Percentiles rank a stretch among this genome's conserved stretches.
phyloP scores from a whole-genome alignment of 1,140 invertebrate genomes.

The Pseudomyrmex concolor region DNA sequence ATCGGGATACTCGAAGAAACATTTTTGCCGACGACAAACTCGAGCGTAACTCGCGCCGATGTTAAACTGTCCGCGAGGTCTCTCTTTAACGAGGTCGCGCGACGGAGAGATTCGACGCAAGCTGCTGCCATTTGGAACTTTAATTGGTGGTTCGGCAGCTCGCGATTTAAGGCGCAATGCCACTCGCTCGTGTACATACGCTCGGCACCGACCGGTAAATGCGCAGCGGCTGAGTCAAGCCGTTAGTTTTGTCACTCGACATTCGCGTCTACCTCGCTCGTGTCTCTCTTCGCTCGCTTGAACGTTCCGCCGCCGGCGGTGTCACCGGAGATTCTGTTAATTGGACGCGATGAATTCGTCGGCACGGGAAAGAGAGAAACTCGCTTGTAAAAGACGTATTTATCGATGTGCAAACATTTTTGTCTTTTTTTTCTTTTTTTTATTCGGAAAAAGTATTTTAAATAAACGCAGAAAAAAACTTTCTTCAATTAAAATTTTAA shows the following conservation, averaged over 20 bases:
- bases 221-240: slow-evolving; percentile 31
- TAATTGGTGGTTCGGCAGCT: slow-evolving; percentile 67
- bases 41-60: background rate
- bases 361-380: background rate
- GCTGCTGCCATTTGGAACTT: slow-evolving; percentile 28
- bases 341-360: slow-evolving; percentile 80
- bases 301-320: slow-evolving; percentile 56
- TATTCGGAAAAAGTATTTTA: background rate
- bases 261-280: slow-evolving; percentile 65
- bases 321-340: slow-evolving; percentile 75
- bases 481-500: too few species aligned
- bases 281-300: slow-evolving; percentile 65
- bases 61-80: background rate
- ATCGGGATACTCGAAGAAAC: too few species aligned
- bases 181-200: slow-evolving; percentile 54
- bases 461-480: too few species aligned
- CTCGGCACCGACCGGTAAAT: slow-evolving; percentile 23
- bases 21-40: background rate
- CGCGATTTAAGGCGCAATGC: slow-evolving; percentile 30
- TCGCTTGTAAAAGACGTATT: too few species aligned
- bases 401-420: too few species aligned
- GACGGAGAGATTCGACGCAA: slow-evolving; percentile 4
- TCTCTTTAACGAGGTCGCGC: background rate
- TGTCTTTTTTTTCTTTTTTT: background rate
- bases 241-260: slow-evolving; percentile 80